Percentiles rank a stretch among this genome's conserved stretches.
Conservation (phyloP, 2,797 vertebrate genomes). For the Lagorchestes hirsutus region DNA sequence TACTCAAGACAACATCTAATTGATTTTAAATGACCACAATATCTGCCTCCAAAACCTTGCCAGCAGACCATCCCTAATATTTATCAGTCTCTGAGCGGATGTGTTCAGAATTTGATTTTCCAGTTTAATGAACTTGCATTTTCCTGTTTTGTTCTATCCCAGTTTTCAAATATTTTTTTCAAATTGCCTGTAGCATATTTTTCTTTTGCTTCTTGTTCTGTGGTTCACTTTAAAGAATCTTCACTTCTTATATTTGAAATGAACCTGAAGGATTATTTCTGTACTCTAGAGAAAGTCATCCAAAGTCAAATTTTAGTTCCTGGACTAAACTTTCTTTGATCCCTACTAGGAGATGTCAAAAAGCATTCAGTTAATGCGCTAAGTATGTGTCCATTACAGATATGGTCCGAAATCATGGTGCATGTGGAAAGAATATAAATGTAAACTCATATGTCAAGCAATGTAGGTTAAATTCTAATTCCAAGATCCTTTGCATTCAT, state of each 20-base stretch:
- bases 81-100: constrained; percentile 27
- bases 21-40: constrained; percentile 61
- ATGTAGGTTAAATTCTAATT: background rate
- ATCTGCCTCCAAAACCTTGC: constrained; percentile 35
- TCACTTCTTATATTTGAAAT: background rate
- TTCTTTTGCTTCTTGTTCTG: background rate
- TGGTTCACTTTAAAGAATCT: background rate
- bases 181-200: background rate
- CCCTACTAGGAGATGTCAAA: background rate
- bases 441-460: background rate
- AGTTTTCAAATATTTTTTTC: background rate
- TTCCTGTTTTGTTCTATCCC: constrained; percentile 18
- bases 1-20: constrained; percentile 20
- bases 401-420: background rate
- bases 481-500: background rate
- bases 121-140: constrained; percentile 16
- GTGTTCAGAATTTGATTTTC: constrained; percentile 45
- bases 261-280: background rate
- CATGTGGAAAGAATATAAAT: background rate
- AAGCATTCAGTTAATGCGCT: constrained; percentile 14
- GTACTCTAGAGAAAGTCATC: background rate
- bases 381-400: background rate
- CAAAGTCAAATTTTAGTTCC: constrained; percentile 1
- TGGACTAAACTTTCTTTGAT: background rate
- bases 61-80: background rate